A percentile compares a stretch with the other conserved stretches of the same genome.
Evolutionary conservation across 2,113 vertebrate species (phyloP).

Genomic region (Myotis lucifugus): DNA sequence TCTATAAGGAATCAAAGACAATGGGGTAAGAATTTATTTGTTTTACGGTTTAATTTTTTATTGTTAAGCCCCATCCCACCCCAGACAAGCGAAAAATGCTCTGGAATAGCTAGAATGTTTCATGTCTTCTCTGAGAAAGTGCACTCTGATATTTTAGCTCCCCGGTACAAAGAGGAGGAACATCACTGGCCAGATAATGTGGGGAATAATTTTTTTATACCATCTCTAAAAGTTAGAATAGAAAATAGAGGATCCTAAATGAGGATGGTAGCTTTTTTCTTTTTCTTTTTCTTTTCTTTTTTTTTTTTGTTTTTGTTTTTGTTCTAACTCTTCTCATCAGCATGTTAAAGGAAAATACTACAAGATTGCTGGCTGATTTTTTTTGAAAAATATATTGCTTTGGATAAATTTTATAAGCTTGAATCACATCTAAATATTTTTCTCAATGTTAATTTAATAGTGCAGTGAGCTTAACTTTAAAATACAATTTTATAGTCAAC

Average conservation of each 20-base stretch:
- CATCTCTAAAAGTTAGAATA: not conserved
- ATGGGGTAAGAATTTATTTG: conserved; percentile 33
- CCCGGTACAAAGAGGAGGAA: conserved; percentile 17
- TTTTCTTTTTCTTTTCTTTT: too few relatives aligned
- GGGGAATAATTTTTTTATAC: conserved; percentile 15
- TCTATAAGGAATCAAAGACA: conserved; percentile 58
- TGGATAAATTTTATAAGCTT: conserved; percentile 46
- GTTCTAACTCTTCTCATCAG: not conserved
- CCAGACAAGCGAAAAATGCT: not conserved
- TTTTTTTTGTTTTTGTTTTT: not conserved
- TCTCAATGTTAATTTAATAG: not conserved
- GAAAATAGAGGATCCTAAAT: not conserved
- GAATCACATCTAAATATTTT: conserved; percentile 50
- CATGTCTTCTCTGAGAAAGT: not conserved
- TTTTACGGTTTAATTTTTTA: conserved; percentile 44
- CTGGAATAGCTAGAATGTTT: not conserved
- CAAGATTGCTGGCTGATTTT: not conserved
- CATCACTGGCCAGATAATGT: not conserved
- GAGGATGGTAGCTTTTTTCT: not conserved
- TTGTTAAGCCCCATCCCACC: not conserved
- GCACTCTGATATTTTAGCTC: not conserved
- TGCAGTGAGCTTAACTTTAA: conserved; percentile 40
- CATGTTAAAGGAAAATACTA: not conserved
- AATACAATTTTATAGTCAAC: conserved; percentile 45
- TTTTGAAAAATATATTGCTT: conserved; percentile 15